Evolutionary conservation across 2,888 invertebrate species (phyloP).

Genomic region (Ferdinandea cuprea): DNA sequence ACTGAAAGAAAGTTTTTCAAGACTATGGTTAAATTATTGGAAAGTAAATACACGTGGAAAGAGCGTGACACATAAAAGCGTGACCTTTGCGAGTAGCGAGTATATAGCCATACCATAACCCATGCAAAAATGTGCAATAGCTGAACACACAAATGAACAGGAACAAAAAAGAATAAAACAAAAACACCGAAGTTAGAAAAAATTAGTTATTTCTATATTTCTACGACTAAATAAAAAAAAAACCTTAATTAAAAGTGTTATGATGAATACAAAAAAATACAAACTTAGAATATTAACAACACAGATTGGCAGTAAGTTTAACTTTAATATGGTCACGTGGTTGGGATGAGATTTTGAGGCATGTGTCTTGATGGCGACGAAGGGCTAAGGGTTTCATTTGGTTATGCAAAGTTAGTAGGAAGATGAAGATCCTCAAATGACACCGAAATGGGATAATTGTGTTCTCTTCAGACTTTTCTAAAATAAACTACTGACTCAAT

Average conservation of each 20-base stretch:
- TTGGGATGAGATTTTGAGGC: slow-evolving; percentile 37
- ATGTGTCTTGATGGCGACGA: neutral
- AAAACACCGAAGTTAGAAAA: slow-evolving; percentile 25
- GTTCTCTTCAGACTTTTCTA: no score
- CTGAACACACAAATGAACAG: slow-evolving; percentile 25
- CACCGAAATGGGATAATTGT: no score
- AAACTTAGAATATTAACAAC: slow-evolving; percentile 60
- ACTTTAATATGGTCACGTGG: slow-evolving; percentile 44
- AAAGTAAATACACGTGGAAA: slow-evolving; percentile 18
- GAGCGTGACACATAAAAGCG: slow-evolving; percentile 35
- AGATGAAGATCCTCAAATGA: no score
- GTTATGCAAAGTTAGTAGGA: no score
- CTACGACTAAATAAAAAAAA: slow-evolving; percentile 20
- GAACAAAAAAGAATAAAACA: slow-evolving; percentile 20
- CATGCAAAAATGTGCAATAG: slow-evolving; percentile 34
- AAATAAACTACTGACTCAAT: no score
- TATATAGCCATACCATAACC: slow-evolving; percentile 33
- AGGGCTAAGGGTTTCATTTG: neutral
- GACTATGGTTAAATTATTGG: slow-evolving; percentile 68
- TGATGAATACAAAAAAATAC: slow-evolving; percentile 34
- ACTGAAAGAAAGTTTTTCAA: slow-evolving; percentile 77
- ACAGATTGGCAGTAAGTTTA: slow-evolving; percentile 65
- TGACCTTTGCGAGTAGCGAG: slow-evolving; percentile 17
- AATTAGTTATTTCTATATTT: slow-evolving; percentile 45
- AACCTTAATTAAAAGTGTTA: slow-evolving; percentile 14